These are phyloP conservation scores for Ranitomeya variabilis DNA, from an alignment of 2,113 vertebrate species.

Conservation along the genomic window DNA sequence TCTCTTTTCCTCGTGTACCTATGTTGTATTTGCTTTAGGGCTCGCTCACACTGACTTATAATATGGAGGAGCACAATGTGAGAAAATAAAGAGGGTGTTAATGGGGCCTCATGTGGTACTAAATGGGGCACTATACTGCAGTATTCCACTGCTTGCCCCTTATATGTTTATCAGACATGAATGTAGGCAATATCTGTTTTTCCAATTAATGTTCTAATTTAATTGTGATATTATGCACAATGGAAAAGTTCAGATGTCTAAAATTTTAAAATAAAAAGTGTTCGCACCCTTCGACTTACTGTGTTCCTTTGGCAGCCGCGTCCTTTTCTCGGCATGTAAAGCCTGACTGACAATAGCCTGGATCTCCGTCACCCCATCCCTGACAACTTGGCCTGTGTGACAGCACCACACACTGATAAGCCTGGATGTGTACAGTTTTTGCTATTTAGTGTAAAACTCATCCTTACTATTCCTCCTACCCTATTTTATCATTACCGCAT, in stretches of 20 bases:
- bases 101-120: no score
- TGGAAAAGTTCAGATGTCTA: no score
- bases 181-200: no score
- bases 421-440: background rate
- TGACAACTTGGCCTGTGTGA: background rate
- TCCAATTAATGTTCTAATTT: no score
- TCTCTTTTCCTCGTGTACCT: background rate
- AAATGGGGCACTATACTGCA: no score
- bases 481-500: conserved; percentile 29
- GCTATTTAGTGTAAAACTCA: conserved; percentile 32
- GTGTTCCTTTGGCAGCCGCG: background rate
- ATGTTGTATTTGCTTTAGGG: background rate
- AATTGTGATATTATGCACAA: no score
- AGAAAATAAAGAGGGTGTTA: no score
- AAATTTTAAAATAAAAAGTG: no score
- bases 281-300: background rate
- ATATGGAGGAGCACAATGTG: no score
- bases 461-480: background rate
- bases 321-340: background rate
- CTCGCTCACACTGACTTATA: no score
- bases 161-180: no score
- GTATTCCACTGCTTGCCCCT: no score
- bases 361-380: background rate
- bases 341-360: conserved; percentile 8
- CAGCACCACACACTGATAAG: conserved; percentile 18